These are phyloP conservation scores for Rhopalosiphum nymphaeae DNA, from an alignment of 2,888 invertebrate species.

Conservation along the genomic window DNA sequence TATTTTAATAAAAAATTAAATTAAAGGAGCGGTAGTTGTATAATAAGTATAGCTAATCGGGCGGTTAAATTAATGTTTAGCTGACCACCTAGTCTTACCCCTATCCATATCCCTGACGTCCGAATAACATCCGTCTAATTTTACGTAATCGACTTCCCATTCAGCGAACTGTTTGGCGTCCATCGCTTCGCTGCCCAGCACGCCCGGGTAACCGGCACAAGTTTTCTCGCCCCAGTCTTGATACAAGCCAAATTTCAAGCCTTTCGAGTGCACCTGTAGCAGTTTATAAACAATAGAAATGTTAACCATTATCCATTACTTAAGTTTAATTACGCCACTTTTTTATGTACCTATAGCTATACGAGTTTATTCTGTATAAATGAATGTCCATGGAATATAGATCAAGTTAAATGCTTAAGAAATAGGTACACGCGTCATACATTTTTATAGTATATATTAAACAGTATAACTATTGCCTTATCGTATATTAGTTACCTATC, in stretches of 20 bases:
- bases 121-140: constrained; percentile 76
- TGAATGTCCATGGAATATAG: not conserved
- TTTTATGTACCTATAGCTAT: too few species aligned
- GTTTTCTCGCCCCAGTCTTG: constrained; percentile 75
- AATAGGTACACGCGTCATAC: too few species aligned
- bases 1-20: not conserved
- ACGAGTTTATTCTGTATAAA: not conserved
- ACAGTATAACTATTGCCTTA: too few species aligned
- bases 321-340: not conserved
- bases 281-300: not conserved
- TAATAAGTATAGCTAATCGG: not conserved
- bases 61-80: not conserved
- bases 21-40: not conserved
- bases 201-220: constrained; percentile 75
- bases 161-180: constrained; percentile 75
- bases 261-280: constrained; percentile 72
- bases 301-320: not conserved
- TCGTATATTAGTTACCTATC: not conserved
- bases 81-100: constrained; percentile 67
- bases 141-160: constrained; percentile 75
- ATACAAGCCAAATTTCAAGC: constrained; percentile 75
- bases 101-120: constrained; percentile 67
- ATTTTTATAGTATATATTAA: too few species aligned
- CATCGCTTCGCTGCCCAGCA: constrained; percentile 71
- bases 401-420: not conserved